Percentiles rank a stretch among this genome's conserved stretches.
phyloP scores from a whole-genome alignment of 1,140 invertebrate genomes.

The Agraylea sexmaculata region DNA sequence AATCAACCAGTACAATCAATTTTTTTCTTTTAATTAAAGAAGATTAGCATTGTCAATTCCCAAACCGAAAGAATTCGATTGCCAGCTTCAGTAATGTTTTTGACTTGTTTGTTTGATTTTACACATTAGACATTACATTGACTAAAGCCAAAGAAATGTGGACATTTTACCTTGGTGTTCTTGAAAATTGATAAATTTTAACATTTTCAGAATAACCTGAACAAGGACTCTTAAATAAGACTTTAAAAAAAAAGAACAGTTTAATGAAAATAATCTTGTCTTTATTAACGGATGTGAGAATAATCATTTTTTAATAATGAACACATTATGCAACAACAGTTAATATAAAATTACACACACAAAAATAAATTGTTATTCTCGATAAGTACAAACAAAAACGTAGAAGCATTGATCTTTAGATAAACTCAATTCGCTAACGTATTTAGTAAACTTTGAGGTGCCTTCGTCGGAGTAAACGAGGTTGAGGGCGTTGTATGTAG shows the following conservation, averaged over 20 bases:
- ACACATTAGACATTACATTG: neutral
- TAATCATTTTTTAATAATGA: conserved; percentile 21
- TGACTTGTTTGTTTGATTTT: too few species aligned
- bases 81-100: too few species aligned
- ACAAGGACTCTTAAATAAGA: neutral
- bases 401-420: conserved; percentile 35
- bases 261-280: too few species aligned
- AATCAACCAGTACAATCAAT: too few species aligned
- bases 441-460: conserved; percentile 50
- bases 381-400: conserved; percentile 41
- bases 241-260: neutral
- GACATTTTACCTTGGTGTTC: neutral
- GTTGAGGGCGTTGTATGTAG: conserved; percentile 50
- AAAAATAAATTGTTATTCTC: conserved; percentile 28
- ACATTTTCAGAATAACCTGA: neutral
- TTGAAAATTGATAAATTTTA: neutral
- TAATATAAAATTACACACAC: neutral
- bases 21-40: too few species aligned
- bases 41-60: too few species aligned
- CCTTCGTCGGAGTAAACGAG: conserved; percentile 53
- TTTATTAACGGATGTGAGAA: conserved; percentile 6
- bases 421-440: conserved; percentile 42
- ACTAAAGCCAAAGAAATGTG: neutral
- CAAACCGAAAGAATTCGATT: too few species aligned
- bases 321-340: too few species aligned